phyloP scores from a whole-genome alignment of 2,888 invertebrate species.

The Abrostola tripartita region DNA sequence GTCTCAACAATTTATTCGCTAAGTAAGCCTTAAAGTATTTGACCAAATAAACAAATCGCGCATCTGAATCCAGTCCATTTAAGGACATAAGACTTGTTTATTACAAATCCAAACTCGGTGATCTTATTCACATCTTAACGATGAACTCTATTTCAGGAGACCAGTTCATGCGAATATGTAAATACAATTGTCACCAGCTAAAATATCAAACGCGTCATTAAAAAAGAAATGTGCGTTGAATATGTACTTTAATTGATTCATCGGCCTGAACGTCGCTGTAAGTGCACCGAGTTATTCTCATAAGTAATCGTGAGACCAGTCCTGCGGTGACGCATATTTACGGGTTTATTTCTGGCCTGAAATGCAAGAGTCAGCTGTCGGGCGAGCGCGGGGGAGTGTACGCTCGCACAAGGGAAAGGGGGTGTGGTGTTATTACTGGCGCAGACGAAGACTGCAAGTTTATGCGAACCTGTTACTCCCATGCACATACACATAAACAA shows the following conservation, averaged over 20 bases:
- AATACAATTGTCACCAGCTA: constrained; percentile 25
- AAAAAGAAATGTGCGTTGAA: constrained; percentile 44
- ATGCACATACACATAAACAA: constrained; percentile 33
- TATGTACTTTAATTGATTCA: constrained; percentile 62
- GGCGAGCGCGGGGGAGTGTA: constrained; percentile 31
- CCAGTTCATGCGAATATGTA: constrained; percentile 21
- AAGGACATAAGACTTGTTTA: not conserved
- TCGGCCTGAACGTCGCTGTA: constrained; percentile 54
- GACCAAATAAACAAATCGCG: not conserved
- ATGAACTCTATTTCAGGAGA: constrained; percentile 19
- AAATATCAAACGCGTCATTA: constrained; percentile 51
- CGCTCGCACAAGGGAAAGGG: constrained; percentile 34
- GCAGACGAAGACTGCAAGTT: constrained; percentile 46
- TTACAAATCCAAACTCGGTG: not conserved
- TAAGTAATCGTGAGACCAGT: constrained; percentile 65
- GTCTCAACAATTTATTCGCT: too few relatives aligned
- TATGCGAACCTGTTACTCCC: constrained; percentile 43
- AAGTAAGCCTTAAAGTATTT: too few relatives aligned
- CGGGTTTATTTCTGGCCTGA: constrained; percentile 66
- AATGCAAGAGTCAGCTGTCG: constrained; percentile 67
- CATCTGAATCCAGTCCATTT: not conserved
- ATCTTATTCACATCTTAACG: constrained; percentile 6
- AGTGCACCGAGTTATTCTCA: constrained; percentile 61
- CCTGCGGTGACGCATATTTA: constrained; percentile 71
- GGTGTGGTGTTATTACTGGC: constrained; percentile 54